Percentiles rank a stretch among this genome's conserved stretches.
These are phyloP conservation scores for Tenualosa ilisha DNA, from an alignment of 2,797 vertebrate genomes.

Conservation along the genomic window DNA sequence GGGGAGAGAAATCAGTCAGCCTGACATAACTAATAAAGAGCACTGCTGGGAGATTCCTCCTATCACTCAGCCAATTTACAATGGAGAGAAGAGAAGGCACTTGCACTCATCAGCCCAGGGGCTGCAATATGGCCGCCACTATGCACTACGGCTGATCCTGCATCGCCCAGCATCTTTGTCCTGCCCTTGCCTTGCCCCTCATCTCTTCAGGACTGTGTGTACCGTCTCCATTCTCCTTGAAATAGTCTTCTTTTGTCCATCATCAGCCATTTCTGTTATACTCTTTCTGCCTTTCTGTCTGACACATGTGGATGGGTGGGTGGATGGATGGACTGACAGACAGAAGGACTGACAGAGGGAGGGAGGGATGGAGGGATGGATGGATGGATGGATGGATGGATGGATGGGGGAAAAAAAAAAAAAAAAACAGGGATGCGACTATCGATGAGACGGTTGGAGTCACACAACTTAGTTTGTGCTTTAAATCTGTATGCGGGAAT, in stretches of 20 bases:
- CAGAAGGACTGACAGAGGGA: neutral
- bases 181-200: neutral
- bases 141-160: neutral
- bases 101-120: conserved; percentile 5
- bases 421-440: neutral
- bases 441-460: too few species aligned
- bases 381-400: neutral
- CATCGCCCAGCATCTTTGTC: neutral
- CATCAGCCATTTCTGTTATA: neutral
- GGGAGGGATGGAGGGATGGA: neutral
- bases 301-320: neutral
- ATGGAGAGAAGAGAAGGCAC: neutral
- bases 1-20: conserved; percentile 28
- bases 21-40: conserved; percentile 43
- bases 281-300: neutral
- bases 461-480: too few species aligned
- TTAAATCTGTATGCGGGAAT: too few species aligned
- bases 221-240: neutral
- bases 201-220: neutral
- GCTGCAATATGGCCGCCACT: neutral
- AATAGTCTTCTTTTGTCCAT: neutral
- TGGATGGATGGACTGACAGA: neutral
- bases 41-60: conserved; percentile 41
- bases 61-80: conserved; percentile 34
- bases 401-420: neutral